phyloP scores from a whole-genome alignment of 2,797 vertebrate genomes.

The Sylvia borin region DNA sequence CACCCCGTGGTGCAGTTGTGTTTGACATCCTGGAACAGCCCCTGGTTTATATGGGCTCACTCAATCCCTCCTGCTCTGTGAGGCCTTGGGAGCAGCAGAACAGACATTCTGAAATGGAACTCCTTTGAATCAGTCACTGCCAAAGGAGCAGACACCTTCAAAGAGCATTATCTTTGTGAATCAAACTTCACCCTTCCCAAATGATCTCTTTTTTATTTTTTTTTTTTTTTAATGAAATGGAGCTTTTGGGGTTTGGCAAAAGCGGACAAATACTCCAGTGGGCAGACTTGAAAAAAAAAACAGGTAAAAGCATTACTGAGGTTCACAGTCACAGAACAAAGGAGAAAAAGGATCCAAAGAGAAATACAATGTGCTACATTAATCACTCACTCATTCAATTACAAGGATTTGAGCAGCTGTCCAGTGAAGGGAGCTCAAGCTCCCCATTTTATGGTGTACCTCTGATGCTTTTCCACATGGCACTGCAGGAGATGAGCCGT shows the following conservation, averaged over 20 bases:
- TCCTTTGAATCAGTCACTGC: conserved; percentile 5
- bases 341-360: neutral
- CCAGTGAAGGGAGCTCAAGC: neutral
- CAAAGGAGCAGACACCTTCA: conserved; percentile 26
- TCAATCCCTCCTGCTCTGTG: conserved; percentile 11
- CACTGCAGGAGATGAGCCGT: neutral
- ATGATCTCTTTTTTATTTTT: neutral
- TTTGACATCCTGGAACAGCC: conserved; percentile 4
- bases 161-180: conserved; percentile 28
- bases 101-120: neutral
- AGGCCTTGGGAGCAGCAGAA: neutral
- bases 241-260: conserved; percentile 35
- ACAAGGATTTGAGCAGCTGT: neutral
- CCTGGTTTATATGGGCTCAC: conserved; percentile 15
- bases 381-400: neutral
- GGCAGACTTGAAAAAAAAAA: neutral
- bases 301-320: neutral
- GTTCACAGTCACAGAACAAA: neutral
- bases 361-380: neutral
- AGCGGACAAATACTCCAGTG: neutral
- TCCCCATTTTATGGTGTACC: neutral
- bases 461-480: neutral
- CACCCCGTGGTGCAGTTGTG: neutral
- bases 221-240: neutral
- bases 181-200: conserved; percentile 14